Percentiles rank a stretch among this genome's conserved stretches.
Evolutionary conservation across 2,113 vertebrate species (phyloP).

Genomic region (Etia nguti): DNA sequence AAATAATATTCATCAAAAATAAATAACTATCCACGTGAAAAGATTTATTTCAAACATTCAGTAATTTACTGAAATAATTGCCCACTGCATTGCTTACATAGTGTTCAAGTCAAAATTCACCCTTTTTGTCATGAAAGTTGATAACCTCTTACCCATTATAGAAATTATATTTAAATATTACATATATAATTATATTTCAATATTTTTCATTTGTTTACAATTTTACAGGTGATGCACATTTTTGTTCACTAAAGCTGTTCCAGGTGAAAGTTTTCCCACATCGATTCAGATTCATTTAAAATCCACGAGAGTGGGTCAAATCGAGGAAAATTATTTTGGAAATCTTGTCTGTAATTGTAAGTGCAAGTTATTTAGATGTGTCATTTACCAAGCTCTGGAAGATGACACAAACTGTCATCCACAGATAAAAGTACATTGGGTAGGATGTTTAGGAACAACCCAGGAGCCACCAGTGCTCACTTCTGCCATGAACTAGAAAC

Average conservation of each 20-base stretch:
- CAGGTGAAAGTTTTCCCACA: not conserved
- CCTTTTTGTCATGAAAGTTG: not conserved
- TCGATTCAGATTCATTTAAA: not conserved
- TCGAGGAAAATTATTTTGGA: not conserved
- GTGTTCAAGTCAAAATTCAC: accelerated
- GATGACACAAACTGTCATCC: not conserved
- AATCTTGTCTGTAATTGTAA: not conserved
- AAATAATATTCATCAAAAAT: not conserved
- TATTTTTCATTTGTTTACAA: not conserved
- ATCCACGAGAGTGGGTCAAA: not conserved
- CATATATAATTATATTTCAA: no score
- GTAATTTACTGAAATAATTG: not conserved
- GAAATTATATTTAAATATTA: no score
- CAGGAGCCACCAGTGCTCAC: accelerated
- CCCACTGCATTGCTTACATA: not conserved
- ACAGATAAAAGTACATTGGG: not conserved
- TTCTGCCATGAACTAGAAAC: not conserved
- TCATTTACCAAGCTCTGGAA: not conserved
- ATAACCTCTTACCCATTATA: not conserved
- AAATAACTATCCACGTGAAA: accelerated
- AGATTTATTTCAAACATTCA: not conserved
- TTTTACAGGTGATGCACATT: not conserved
- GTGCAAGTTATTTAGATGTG: not conserved
- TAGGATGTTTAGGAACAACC: not conserved
- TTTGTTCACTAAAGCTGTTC: not conserved